Conservation (phyloP, 2,113 vertebrate genomes). For the Erinaceus europaeus region DNA sequence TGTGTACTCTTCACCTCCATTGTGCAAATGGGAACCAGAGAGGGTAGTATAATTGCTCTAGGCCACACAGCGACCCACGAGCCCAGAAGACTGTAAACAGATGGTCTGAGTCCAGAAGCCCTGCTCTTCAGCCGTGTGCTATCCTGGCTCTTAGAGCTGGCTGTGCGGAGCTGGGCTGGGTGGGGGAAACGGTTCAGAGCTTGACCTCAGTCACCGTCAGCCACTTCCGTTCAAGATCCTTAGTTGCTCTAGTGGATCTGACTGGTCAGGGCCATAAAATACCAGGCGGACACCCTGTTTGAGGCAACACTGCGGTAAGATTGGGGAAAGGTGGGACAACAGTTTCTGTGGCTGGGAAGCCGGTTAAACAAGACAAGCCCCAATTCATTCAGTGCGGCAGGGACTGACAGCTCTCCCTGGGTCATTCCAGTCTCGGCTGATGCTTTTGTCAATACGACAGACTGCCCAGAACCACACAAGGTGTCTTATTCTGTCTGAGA, state of each 20-base stretch:
- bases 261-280: background rate
- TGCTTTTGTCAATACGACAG: slow-evolving; percentile 1
- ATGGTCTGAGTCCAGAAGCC: background rate
- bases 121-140: background rate
- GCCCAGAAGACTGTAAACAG: background rate
- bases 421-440: background rate
- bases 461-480: slow-evolving; percentile 8
- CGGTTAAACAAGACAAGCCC: background rate
- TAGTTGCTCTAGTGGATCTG: background rate
- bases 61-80: background rate
- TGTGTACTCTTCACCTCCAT: background rate
- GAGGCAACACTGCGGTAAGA: background rate
- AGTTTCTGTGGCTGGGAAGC: background rate
- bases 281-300: background rate
- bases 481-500: slow-evolving; percentile 34
- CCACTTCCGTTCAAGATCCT: background rate
- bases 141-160: background rate
- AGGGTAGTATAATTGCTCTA: background rate
- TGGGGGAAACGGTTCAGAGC: background rate
- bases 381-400: slow-evolving; percentile 34
- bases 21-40: background rate
- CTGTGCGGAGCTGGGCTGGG: background rate
- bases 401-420: background rate
- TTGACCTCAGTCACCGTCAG: background rate
- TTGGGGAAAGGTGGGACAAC: too few relatives aligned